A percentile compares a stretch with the other conserved stretches of the same genome.
Evolutionary conservation across 2,888 invertebrate genomes (phyloP).

Genomic region (Mythimna albipuncta): DNA sequence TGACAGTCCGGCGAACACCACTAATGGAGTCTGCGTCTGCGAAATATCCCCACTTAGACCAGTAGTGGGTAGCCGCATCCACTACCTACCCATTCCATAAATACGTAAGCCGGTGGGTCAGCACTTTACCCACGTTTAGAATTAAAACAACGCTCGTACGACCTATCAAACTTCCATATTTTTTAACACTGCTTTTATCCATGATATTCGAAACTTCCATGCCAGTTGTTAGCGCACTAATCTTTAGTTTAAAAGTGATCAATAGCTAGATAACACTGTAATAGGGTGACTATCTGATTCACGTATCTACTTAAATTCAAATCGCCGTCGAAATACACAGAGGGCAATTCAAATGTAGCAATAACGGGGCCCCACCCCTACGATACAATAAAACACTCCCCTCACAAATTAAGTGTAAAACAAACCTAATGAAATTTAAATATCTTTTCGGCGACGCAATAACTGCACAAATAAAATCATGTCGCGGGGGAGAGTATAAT

Average conservation of each 20-base stretch:
- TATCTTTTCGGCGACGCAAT: slow-evolving; percentile 89
- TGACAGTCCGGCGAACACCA: slow-evolving; percentile 90
- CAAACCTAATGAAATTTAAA: slow-evolving; percentile 91
- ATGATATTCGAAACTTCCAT: slow-evolving; percentile 64
- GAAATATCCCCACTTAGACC: slow-evolving; percentile 87
- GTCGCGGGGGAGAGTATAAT: slow-evolving; percentile 88
- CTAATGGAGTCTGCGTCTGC: slow-evolving; percentile 90
- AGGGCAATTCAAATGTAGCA: slow-evolving; percentile 83
- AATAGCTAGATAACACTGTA: slow-evolving; percentile 74
- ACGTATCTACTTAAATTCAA: slow-evolving; percentile 87
- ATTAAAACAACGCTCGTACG: slow-evolving; percentile 30
- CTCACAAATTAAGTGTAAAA: slow-evolving; percentile 91
- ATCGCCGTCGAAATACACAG: slow-evolving; percentile 83
- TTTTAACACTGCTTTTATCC: slow-evolving; percentile 50
- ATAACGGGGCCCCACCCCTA: slow-evolving; percentile 85
- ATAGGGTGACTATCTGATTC: slow-evolving; percentile 83
- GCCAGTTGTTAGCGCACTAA: slow-evolving; percentile 75
- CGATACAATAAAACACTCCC: slow-evolving; percentile 84
- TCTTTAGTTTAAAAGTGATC: slow-evolving; percentile 79
- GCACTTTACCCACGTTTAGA: slow-evolving; percentile 41
- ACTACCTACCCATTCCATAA: slow-evolving; percentile 45
- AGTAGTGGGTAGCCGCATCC: slow-evolving; percentile 50
- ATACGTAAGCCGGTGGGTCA: slow-evolving; percentile 36
- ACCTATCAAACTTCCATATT: slow-evolving; percentile 39
- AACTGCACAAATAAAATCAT: slow-evolving; percentile 90